A percentile compares a stretch with the other conserved stretches of the same genome.
Conservation (phyloP, 1,140 invertebrate species). For the Psix sp. region DNA sequence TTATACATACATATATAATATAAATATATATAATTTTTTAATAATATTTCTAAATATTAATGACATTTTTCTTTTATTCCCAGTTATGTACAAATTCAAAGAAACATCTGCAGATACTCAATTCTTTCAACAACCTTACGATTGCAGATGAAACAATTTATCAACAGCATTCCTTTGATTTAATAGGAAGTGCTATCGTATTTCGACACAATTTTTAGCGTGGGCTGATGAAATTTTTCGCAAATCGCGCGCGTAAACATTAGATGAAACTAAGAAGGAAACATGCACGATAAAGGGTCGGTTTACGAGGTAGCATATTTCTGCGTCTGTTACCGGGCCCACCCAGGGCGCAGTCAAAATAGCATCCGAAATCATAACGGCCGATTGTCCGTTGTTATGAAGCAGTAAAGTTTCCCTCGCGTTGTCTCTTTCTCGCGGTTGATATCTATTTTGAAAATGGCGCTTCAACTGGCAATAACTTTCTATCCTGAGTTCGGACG, state of each 20-base stretch:
- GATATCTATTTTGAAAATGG: conserved; percentile 49
- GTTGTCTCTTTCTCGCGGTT: conserved; percentile 34
- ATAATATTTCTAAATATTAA: too few species aligned
- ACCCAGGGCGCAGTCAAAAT: conserved; percentile 74
- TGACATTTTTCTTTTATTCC: too few species aligned
- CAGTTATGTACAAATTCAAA: too few species aligned
- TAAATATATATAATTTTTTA: too few species aligned
- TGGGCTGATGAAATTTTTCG: conserved; percentile 24
- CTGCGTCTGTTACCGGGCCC: conserved; percentile 70
- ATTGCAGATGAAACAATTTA: background rate
- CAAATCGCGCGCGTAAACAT: conserved; percentile 54
- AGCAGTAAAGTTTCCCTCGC: conserved; percentile 69
- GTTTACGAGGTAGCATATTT: conserved; percentile 77
- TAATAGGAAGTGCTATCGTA: background rate
- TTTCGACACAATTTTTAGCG: conserved; percentile 9
- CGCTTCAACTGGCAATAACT: conserved; percentile 42
- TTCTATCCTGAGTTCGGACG: conserved; percentile 1
- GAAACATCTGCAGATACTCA: too few species aligned
- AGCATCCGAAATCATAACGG: conserved; percentile 76
- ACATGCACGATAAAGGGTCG: conserved; percentile 64
- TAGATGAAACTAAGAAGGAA: conserved; percentile 54
- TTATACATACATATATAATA: too few species aligned
- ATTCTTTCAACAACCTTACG: too few species aligned
- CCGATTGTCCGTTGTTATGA: conserved; percentile 77
- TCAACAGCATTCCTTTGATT: conserved; percentile 15